phyloP scores from a whole-genome alignment of 2,797 vertebrate species.

The Furcifer pardalis region DNA sequence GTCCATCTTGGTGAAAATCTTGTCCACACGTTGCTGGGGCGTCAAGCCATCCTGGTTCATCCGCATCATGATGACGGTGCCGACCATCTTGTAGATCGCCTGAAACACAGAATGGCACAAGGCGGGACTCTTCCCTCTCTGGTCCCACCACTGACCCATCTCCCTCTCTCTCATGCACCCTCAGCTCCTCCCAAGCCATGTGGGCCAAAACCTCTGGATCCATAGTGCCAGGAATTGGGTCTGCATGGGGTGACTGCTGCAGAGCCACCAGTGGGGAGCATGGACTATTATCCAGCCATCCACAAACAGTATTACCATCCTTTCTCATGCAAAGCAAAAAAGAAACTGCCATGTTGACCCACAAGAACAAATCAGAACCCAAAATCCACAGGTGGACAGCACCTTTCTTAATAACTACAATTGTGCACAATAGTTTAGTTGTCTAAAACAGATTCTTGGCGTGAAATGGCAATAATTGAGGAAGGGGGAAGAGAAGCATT shows the following conservation, averaged over 20 bases:
- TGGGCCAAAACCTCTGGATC: not conserved
- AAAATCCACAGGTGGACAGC: too few species aligned
- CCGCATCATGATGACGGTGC: constrained; percentile 98
- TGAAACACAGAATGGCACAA: constrained; percentile 56
- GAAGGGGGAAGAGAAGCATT: too few species aligned
- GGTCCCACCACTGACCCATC: not conserved
- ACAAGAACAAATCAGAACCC: too few species aligned
- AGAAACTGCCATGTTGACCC: too few species aligned
- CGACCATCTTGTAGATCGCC: constrained; percentile 99
- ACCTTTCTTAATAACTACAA: too few species aligned
- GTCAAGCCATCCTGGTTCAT: constrained; percentile 98
- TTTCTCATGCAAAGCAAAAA: too few species aligned
- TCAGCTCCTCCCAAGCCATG: not conserved
- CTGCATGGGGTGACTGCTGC: not conserved
- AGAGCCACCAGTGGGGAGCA: not conserved
- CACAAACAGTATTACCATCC: not conserved
- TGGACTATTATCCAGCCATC: too few species aligned
- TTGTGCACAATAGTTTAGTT: too few species aligned
- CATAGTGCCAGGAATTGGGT: not conserved
- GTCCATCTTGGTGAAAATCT: constrained; percentile 99
- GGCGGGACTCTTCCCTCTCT: not conserved
- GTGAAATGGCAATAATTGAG: too few species aligned
- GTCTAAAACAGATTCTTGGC: too few species aligned
- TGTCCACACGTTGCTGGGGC: constrained; percentile 96
- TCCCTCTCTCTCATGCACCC: not conserved